phyloP scores from a whole-genome alignment of 2,797 vertebrate genomes.

The Neopelma chrysocephalum region DNA sequence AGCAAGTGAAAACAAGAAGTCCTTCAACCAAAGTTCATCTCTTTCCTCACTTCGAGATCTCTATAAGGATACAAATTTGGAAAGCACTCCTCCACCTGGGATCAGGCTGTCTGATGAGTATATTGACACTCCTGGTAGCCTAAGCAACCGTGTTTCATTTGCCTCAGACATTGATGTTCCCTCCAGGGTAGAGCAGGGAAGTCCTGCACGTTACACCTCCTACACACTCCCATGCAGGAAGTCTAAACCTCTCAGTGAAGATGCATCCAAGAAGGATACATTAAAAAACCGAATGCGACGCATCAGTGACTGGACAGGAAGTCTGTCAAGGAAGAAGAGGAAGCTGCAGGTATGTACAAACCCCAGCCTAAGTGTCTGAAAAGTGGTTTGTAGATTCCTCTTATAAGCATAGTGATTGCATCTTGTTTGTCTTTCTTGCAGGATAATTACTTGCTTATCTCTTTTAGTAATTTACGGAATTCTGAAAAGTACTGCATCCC shows the following conservation, averaged over 20 bases:
- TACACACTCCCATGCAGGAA: constrained; percentile 91
- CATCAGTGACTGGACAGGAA: constrained; percentile 94
- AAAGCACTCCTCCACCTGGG: constrained; percentile 75
- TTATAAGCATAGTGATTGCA: not conserved
- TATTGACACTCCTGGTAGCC: constrained; percentile 65
- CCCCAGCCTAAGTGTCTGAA: not conserved
- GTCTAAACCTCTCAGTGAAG: constrained; percentile 78
- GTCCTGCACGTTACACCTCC: constrained; percentile 82
- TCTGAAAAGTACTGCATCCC: not conserved
- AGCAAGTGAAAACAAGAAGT: constrained; percentile 61
- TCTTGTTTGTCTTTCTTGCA: not conserved
- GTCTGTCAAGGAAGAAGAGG: constrained; percentile 90
- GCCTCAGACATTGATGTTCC: constrained; percentile 85
- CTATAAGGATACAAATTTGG: constrained; percentile 80
- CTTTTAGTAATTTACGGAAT: not conserved
- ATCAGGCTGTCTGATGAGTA: constrained; percentile 78
- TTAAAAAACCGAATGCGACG: constrained; percentile 89
- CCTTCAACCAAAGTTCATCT: constrained; percentile 81
- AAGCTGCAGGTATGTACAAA: constrained; percentile 84
- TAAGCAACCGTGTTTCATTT: constrained; percentile 83
- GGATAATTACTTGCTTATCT: not conserved
- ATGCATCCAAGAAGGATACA: constrained; percentile 81
- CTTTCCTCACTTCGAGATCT: constrained; percentile 84
- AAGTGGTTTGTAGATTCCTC: not conserved
- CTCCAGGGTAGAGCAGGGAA: constrained; percentile 78